Evolutionary conservation across 2,113 vertebrate species (phyloP).

Genomic region (Dromaius novaehollandiae): DNA sequence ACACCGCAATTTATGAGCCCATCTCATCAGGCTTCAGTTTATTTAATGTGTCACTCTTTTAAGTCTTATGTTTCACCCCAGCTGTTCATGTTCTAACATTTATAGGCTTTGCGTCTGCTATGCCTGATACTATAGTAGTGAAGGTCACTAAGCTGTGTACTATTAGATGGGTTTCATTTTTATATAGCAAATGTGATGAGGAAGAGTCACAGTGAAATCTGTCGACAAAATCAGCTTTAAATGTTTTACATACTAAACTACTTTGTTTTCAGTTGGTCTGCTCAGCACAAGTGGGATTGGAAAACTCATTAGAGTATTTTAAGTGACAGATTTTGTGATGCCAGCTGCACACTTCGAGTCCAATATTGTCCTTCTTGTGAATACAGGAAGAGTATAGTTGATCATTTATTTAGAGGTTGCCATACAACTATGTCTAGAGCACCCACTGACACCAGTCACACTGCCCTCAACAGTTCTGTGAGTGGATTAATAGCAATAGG

Average conservation of each 20-base stretch:
- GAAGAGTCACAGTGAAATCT: slow-evolving; percentile 26
- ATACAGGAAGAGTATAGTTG: background rate
- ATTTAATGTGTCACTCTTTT: slow-evolving; percentile 63
- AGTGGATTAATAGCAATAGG: background rate
- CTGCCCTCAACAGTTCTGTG: background rate
- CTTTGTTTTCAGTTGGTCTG: background rate
- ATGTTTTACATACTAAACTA: background rate
- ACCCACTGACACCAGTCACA: background rate
- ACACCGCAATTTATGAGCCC: slow-evolving; percentile 50
- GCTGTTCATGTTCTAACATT: slow-evolving; percentile 72
- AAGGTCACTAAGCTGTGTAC: slow-evolving; percentile 68
- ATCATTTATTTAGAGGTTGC: background rate
- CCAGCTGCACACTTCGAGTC: background rate
- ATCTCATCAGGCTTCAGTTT: slow-evolving; percentile 54
- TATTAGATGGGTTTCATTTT: slow-evolving; percentile 49
- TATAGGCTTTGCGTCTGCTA: slow-evolving; percentile 60
- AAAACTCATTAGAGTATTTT: slow-evolving; percentile 18
- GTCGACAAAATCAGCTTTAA: slow-evolving; percentile 27
- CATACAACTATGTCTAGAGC: background rate
- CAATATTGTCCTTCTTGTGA: background rate
- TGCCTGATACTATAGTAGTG: slow-evolving; percentile 43
- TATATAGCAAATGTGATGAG: slow-evolving; percentile 31
- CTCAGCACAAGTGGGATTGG: background rate
- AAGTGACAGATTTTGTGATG: background rate
- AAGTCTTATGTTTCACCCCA: slow-evolving; percentile 74